phyloP scores from a whole-genome alignment of 2,113 vertebrate species.

The Alaudala cheleensis region DNA sequence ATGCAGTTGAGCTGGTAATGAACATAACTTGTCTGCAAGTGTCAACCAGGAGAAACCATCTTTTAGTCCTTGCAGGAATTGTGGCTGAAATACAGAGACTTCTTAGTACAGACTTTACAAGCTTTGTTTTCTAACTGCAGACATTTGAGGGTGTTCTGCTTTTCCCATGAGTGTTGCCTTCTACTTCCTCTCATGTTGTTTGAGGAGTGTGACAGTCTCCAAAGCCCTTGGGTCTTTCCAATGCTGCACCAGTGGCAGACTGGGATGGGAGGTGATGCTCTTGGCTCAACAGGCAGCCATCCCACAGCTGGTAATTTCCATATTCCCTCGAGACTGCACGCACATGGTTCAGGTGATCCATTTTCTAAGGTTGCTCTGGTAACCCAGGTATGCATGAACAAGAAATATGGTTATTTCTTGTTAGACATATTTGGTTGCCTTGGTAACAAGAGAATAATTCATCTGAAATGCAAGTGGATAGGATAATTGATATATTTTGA shows the following conservation, averaged over 20 bases:
- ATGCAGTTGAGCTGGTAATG: background rate
- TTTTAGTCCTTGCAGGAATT: background rate
- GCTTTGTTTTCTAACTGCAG: background rate
- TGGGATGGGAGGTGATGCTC: background rate
- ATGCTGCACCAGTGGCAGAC: background rate
- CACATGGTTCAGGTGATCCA: rapidly evolving
- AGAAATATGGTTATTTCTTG: background rate
- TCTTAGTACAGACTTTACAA: background rate
- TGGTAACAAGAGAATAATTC: constrained; percentile 38
- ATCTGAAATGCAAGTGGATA: constrained; percentile 23
- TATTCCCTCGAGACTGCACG: background rate
- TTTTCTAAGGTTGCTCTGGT: constrained; percentile 16
- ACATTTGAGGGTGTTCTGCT: background rate
- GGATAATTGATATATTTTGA: constrained; percentile 47
- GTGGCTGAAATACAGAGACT: background rate
- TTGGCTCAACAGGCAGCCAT: background rate
- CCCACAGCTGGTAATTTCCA: background rate
- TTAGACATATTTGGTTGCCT: constrained; percentile 17
- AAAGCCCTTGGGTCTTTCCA: background rate
- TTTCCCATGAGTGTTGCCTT: background rate
- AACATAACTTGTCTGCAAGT: background rate
- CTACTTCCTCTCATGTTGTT: background rate
- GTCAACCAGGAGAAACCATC: background rate
- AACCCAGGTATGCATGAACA: background rate
- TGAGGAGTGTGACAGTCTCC: background rate